Conservation (phyloP, 1,140 invertebrate genomes). For the Ooceraea biroi region DNA sequence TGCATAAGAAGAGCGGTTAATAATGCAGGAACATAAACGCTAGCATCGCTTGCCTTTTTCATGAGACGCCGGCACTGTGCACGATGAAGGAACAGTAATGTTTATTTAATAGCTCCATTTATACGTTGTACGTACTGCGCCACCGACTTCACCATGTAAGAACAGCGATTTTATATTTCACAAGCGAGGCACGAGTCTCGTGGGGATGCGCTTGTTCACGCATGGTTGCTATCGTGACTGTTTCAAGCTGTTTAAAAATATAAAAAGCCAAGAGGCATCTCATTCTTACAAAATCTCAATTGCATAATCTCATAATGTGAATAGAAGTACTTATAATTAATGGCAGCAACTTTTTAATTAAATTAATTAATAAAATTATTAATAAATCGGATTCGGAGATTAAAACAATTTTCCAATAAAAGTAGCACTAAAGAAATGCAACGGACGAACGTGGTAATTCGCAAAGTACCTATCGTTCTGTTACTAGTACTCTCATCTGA, state of each 20-base stretch:
- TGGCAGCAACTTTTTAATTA: too few species aligned
- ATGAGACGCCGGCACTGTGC: constrained; percentile 45
- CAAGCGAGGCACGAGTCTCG: neutral
- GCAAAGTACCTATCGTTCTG: neutral
- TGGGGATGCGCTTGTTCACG: constrained; percentile 2
- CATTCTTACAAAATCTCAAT: neutral
- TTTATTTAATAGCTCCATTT: constrained; percentile 62
- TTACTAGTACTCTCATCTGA: neutral
- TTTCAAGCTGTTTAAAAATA: neutral
- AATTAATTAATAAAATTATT: too few species aligned
- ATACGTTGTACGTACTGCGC: constrained; percentile 18
- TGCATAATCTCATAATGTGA: neutral
- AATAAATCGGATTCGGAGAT: neutral
- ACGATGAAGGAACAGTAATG: constrained; percentile 62
- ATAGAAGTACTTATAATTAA: neutral
- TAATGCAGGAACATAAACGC: constrained; percentile 53
- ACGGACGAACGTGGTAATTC: neutral
- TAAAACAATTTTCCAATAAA: neutral
- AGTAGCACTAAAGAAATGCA: neutral
- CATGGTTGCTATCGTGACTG: neutral
- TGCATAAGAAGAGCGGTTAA: constrained; percentile 41
- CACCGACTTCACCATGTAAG: constrained; percentile 12
- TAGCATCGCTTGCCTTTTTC: constrained; percentile 58
- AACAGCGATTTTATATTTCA: constrained; percentile 49
- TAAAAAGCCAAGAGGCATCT: neutral